Conservation (phyloP, 1,140 invertebrate species). For the Lucilia cuprina region DNA sequence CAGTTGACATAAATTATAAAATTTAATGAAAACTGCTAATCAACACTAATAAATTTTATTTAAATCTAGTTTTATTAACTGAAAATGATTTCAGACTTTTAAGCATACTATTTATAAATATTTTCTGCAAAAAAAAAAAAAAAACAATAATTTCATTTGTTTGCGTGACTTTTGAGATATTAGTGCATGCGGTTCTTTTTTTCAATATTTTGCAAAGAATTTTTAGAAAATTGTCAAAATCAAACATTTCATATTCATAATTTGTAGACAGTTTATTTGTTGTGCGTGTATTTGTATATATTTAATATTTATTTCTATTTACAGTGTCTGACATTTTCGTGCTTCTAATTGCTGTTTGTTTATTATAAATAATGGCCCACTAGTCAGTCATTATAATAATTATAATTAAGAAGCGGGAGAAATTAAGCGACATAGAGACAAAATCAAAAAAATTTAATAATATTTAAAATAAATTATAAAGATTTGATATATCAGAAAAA, state of each 20-base stretch:
- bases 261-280: not conserved
- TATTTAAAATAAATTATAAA: not conserved
- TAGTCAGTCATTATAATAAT: not conserved
- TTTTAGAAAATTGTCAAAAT: not conserved
- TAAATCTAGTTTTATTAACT: too few species aligned
- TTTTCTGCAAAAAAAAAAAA: not conserved
- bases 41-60: too few species aligned
- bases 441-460: not conserved
- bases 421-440: not conserved
- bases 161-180: not conserved
- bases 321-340: not conserved
- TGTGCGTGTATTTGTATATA: not conserved
- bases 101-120: not conserved
- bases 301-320: not conserved
- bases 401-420: not conserved
- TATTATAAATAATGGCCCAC: not conserved
- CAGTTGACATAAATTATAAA: too few species aligned
- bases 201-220: not conserved
- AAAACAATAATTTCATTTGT: not conserved
- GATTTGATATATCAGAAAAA: too few species aligned
- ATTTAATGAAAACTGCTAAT: too few species aligned
- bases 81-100: not conserved
- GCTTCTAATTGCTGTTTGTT: not conserved
- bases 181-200: not conserved
- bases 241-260: not conserved